Conservation (phyloP, 2,797 vertebrate species). For the Lithobates pipiens region DNA sequence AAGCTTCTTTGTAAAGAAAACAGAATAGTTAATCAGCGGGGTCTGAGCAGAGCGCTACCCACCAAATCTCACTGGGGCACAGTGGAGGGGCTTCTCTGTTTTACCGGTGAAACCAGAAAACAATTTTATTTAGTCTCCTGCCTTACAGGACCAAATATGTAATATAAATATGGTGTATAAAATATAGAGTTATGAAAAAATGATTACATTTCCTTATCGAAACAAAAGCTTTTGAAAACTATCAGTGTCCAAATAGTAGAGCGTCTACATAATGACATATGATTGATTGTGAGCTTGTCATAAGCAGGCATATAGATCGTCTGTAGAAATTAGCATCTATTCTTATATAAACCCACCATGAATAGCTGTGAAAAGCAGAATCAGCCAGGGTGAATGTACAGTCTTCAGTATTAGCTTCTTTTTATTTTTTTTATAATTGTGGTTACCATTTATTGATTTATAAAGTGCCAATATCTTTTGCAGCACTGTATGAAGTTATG, state of each 20-base stretch:
- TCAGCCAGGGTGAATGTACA: not conserved
- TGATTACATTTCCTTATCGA: not conserved
- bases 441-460: not conserved
- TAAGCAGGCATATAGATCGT: not conserved
- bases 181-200: not conserved
- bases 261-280: not conserved
- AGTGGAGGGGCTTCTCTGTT: not conserved
- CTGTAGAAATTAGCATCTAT: not conserved
- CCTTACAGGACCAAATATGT: not conserved
- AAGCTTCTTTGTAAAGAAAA: not conserved
- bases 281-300: not conserved
- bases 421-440: too few species aligned
- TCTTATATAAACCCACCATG: not conserved
- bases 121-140: not conserved
- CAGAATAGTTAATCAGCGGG: not conserved
- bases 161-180: not conserved
- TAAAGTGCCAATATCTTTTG: not conserved
- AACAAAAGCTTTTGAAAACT: not conserved
- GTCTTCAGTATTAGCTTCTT: not conserved
- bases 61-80: not conserved
- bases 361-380: not conserved
- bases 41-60: not conserved
- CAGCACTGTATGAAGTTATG: not conserved
- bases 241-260: not conserved
- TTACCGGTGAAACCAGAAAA: not conserved